Percentiles rank a stretch among this genome's conserved stretches.
Conservation (phyloP, 2,113 vertebrate genomes). For the Hirundichthys speculiger region DNA sequence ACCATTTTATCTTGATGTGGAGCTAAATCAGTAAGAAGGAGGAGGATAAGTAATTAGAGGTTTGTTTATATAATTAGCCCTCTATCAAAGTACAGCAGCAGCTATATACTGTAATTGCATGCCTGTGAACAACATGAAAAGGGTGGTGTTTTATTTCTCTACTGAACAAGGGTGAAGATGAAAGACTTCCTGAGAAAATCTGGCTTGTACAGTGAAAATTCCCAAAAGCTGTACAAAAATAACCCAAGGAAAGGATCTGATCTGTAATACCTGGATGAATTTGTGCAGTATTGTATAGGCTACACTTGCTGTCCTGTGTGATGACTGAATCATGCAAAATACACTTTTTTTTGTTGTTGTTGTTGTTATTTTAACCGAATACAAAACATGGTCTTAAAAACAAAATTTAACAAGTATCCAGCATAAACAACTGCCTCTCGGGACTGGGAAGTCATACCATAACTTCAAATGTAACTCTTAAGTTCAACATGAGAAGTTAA, state of each 20-base stretch:
- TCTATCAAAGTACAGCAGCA: constrained; percentile 45
- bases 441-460: not conserved
- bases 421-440: not conserved
- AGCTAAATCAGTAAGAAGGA: constrained; percentile 19
- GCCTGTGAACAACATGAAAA: constrained; percentile 27
- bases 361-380: not conserved
- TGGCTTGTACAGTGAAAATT: constrained; percentile 17
- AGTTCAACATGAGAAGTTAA: constrained; percentile 19
- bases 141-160: constrained; percentile 1
- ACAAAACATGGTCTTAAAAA: not conserved
- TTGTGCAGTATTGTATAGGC: not conserved
- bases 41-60: constrained; percentile 58
- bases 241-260: constrained; percentile 50
- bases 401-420: not conserved
- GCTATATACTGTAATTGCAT: constrained; percentile 54
- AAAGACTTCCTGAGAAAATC: constrained; percentile 38
- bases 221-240: constrained; percentile 37
- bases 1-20: constrained; percentile 25
- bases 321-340: not conserved
- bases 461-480: constrained; percentile 7
- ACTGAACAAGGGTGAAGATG: constrained; percentile 2
- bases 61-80: constrained; percentile 65
- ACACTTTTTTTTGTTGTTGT: too few relatives aligned
- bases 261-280: constrained; percentile 20
- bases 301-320: not conserved